Percentiles rank a stretch among this genome's conserved stretches.
These are phyloP conservation scores for Eurystomus gularis DNA, from an alignment of 2,113 vertebrate genomes.

Conservation along the genomic window DNA sequence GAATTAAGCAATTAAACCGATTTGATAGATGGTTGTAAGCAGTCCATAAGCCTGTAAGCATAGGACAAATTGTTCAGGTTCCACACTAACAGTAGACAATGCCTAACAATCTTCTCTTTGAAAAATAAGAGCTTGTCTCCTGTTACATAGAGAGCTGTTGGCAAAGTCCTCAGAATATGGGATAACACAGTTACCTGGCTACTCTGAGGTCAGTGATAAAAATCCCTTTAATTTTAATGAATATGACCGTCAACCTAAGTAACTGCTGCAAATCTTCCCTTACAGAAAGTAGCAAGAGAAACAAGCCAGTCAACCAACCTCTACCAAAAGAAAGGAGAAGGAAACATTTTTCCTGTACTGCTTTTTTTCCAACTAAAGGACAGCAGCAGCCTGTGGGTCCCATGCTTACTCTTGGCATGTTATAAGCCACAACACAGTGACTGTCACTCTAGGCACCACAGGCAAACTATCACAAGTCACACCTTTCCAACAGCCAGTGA, in stretches of 20 bases:
- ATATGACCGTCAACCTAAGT: background rate
- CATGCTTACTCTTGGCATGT: background rate
- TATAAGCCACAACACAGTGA: background rate
- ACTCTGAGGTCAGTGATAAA: background rate
- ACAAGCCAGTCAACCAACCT: background rate
- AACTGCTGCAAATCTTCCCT: background rate
- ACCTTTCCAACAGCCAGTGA: background rate
- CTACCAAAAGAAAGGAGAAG: rapidly evolving
- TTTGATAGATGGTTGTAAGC: background rate
- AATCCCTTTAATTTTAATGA: background rate
- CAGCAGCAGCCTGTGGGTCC: background rate
- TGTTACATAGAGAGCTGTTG: background rate
- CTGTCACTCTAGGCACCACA: background rate
- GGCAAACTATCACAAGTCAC: background rate
- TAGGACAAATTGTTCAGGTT: background rate
- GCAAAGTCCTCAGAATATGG: background rate
- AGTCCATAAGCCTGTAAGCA: background rate
- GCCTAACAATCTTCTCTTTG: background rate
- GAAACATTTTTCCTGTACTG: background rate
- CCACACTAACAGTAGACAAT: background rate
- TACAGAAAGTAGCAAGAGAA: background rate
- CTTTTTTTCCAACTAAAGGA: background rate
- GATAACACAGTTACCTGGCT: background rate
- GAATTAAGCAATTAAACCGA: background rate
- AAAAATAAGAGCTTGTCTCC: background rate